Evolutionary conservation across 2,113 vertebrate species (phyloP).

Genomic region (Oriolus oriolus): DNA sequence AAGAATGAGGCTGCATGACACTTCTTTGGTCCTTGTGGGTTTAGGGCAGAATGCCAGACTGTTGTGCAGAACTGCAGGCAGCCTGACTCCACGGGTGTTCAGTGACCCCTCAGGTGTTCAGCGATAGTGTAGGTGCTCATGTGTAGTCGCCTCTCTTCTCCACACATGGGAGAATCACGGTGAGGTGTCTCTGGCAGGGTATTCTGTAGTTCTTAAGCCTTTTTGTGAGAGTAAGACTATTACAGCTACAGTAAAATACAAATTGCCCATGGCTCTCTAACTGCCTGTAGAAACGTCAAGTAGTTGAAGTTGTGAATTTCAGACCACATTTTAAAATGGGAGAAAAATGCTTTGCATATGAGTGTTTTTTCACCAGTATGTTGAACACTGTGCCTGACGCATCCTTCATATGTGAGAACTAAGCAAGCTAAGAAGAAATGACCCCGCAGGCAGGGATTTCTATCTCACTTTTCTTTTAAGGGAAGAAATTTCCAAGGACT

Average conservation of each 20-base stretch:
- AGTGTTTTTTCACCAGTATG: neutral
- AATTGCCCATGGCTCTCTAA: neutral
- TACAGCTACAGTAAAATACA: neutral
- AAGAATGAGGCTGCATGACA: neutral
- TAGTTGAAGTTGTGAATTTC: neutral
- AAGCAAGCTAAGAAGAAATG: neutral
- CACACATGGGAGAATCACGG: accelerated
- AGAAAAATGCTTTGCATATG: neutral
- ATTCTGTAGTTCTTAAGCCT: neutral
- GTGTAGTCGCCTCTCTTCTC: neutral
- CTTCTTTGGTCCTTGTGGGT: neutral
- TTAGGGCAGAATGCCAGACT: neutral
- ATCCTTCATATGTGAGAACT: neutral
- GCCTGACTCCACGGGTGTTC: neutral
- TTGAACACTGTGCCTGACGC: neutral
- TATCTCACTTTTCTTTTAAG: neutral
- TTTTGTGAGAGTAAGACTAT: neutral
- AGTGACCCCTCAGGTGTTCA: neutral
- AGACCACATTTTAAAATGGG: neutral
- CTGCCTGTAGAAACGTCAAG: neutral
- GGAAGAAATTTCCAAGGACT: neutral
- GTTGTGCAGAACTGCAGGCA: neutral
- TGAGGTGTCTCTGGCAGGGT: neutral
- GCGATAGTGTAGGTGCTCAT: neutral
- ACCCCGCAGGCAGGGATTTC: neutral